phyloP scores from a whole-genome alignment of 2,888 invertebrate genomes.

The Scrobipalpa costella region DNA sequence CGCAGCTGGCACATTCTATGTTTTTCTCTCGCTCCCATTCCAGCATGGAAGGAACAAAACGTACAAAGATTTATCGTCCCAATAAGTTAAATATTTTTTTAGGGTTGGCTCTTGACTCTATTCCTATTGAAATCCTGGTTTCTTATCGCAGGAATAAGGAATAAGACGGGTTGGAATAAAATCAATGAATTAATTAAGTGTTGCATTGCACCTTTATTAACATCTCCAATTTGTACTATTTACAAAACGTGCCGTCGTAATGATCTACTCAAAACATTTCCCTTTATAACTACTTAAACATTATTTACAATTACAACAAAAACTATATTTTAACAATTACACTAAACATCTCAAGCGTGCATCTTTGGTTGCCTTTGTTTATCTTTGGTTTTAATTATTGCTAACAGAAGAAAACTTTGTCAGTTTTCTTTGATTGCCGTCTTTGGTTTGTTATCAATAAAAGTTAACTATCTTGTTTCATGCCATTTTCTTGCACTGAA shows the following conservation, averaged over 20 bases:
- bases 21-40: too few species aligned
- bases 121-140: too few species aligned
- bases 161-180: conserved; percentile 16
- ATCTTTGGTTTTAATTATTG: conserved; percentile 39
- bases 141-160: not conserved
- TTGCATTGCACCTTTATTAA: conserved; percentile 68
- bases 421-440: conserved; percentile 5
- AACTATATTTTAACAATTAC: conserved; percentile 60
- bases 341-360: conserved; percentile 49
- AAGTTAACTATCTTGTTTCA: not conserved
- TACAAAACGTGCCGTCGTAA: conserved; percentile 63
- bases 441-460: conserved; percentile 19
- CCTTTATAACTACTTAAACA: conserved; percentile 48
- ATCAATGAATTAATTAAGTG: conserved; percentile 32
- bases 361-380: conserved; percentile 50
- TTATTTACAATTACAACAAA: conserved; percentile 73
- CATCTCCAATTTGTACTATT: conserved; percentile 68
- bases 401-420: conserved; percentile 29
- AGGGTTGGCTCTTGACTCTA: too few species aligned
- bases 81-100: too few species aligned
- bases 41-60: too few species aligned
- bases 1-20: too few species aligned
- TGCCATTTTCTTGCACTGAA: conserved; percentile 3
- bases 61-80: too few species aligned
- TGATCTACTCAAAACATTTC: conserved; percentile 36